phyloP scores from a whole-genome alignment of 2,797 vertebrate genomes.

The Echiichthys vipera region DNA sequence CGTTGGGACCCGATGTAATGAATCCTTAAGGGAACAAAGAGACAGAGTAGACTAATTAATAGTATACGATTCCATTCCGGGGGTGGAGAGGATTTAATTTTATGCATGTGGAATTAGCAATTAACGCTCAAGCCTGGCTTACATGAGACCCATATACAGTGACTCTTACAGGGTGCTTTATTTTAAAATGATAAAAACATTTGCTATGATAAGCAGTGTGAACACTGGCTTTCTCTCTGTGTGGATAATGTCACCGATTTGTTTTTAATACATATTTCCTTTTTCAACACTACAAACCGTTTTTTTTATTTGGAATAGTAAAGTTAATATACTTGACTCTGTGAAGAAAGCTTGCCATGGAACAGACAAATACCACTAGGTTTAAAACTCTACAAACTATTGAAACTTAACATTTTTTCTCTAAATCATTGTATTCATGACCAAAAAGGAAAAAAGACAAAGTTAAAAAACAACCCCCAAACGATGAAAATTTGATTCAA shows the following conservation, averaged over 20 bases:
- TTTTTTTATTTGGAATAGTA: background rate
- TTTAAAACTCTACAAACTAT: background rate
- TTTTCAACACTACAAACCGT: background rate
- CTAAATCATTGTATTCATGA: background rate
- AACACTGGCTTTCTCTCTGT: background rate
- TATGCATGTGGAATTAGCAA: conserved; percentile 73
- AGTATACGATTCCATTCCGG: conserved; percentile 12
- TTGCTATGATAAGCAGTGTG: background rate
- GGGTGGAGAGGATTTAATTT: conserved; percentile 62
- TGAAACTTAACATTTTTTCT: background rate
- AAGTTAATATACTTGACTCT: background rate
- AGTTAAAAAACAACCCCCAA: background rate
- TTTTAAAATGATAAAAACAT: conserved; percentile 24
- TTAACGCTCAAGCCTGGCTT: conserved; percentile 59
- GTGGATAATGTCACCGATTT: background rate
- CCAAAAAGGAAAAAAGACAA: background rate
- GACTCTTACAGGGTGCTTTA: background rate
- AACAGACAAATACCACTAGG: background rate
- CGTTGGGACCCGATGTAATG: conserved; percentile 51
- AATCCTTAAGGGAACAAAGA: conserved; percentile 74
- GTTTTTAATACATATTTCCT: background rate
- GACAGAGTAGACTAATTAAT: conserved; percentile 72
- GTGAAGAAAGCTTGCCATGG: background rate
- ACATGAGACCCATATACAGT: conserved; percentile 38
- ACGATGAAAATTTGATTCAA: background rate